phyloP scores from a whole-genome alignment of 2,888 invertebrate species.

The Dicycla oo region DNA sequence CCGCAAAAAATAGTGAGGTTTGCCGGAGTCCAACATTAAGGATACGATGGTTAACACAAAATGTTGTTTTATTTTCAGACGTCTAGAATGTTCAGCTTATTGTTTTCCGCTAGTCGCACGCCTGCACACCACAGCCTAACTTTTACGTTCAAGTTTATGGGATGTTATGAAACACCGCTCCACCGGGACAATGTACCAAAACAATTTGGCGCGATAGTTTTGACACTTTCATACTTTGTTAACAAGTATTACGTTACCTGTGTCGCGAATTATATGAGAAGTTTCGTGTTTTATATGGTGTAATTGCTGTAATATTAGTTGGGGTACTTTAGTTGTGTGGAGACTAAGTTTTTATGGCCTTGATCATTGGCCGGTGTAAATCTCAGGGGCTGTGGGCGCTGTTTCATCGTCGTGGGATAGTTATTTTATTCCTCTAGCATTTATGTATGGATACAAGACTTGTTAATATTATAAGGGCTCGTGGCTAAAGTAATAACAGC shows the following conservation, averaged over 20 bases:
- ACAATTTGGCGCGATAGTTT: conserved; percentile 82
- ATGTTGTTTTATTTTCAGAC: background rate
- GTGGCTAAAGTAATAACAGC: too few relatives aligned
- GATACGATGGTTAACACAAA: background rate
- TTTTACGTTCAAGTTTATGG: conserved; percentile 81
- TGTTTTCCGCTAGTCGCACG: conserved; percentile 47
- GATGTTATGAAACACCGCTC: conserved; percentile 81
- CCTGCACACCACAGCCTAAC: conserved; percentile 46
- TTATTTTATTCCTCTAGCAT: background rate
- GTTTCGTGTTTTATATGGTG: conserved; percentile 56
- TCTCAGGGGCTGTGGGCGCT: background rate
- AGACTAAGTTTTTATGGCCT: conserved; percentile 8
- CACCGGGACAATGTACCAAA: conserved; percentile 80
- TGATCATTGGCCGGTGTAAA: conserved; percentile 7
- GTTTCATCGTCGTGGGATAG: background rate
- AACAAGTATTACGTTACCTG: conserved; percentile 69
- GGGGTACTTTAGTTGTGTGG: conserved; percentile 1
- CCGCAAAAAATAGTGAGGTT: background rate
- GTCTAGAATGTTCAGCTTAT: background rate
- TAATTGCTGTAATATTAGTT: conserved; percentile 57
- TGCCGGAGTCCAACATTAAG: background rate
- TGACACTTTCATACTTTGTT: conserved; percentile 81
- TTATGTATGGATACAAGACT: background rate
- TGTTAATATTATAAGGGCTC: background rate
- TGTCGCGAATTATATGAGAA: conserved; percentile 61